Percentiles rank a stretch among this genome's conserved stretches.
Evolutionary conservation across 2,888 invertebrate species (phyloP).

Genomic region (Heteromyza rotundicornis): DNA sequence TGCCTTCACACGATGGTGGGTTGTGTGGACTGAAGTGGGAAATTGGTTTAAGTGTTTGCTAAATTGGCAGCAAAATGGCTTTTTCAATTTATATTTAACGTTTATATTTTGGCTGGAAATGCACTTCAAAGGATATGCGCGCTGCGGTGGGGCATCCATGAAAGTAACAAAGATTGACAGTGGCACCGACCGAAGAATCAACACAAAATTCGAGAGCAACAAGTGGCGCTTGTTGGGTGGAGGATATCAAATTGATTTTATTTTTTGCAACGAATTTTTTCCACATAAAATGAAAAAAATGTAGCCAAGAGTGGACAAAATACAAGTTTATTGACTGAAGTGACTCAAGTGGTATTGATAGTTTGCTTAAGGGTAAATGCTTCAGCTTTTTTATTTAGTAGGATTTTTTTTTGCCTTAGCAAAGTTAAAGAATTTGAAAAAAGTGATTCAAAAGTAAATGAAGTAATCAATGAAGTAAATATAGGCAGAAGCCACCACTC

Average conservation of each 20-base stretch:
- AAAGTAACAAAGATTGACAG: no score
- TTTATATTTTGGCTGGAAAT: conserved; percentile 44
- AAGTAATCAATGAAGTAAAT: no score
- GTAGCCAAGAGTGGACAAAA: not conserved
- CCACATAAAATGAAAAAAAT: not conserved
- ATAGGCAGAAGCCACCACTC: no score
- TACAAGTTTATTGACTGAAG: not conserved
- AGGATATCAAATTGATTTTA: not conserved
- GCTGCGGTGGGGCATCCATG: conserved; percentile 3
- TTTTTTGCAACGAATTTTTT: not conserved
- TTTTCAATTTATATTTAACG: conserved; percentile 57
- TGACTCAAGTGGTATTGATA: not conserved
- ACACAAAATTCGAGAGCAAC: conserved; percentile 30
- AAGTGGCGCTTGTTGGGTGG: conserved; percentile 27
- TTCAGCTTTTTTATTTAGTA: not conserved
- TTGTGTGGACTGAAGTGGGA: conserved; percentile 56
- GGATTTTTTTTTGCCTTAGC: not conserved
- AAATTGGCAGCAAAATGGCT: conserved; percentile 62
- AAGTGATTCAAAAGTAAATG: not conserved
- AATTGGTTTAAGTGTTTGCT: conserved; percentile 62
- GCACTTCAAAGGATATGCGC: conserved; percentile 26
- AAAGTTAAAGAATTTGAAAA: not conserved
- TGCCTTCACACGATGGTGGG: conserved; percentile 22
- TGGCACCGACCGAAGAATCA: no score
- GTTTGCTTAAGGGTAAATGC: not conserved